phyloP scores from a whole-genome alignment of 2,888 invertebrate species.

The Cheilosia variabilis region DNA sequence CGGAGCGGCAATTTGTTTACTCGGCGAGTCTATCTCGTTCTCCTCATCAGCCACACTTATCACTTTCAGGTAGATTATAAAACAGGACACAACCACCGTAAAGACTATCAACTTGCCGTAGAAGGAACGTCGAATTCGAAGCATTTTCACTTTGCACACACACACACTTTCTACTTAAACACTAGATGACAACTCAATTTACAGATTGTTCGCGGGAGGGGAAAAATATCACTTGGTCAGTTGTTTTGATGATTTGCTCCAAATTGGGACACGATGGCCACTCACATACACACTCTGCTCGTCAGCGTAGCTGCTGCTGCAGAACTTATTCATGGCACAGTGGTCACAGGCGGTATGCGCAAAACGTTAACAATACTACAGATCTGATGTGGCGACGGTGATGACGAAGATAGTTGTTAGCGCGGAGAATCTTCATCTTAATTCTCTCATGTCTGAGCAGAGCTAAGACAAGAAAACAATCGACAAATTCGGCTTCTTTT shows the following conservation, averaged over 20 bases:
- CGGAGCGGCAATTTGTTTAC: slow-evolving; percentile 56
- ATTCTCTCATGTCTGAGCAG: slow-evolving; percentile 58
- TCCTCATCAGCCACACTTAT: slow-evolving; percentile 31
- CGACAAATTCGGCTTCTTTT: slow-evolving; percentile 44
- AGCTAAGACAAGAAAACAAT: neutral
- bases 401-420: slow-evolving; percentile 31
- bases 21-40: slow-evolving; percentile 20
- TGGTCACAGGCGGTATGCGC: slow-evolving; percentile 45
- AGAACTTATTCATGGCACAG: slow-evolving; percentile 68
- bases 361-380: slow-evolving; percentile 33
- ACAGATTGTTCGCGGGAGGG: slow-evolving; percentile 40
- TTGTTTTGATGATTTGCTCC: slow-evolving; percentile 63
- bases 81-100: slow-evolving; percentile 80
- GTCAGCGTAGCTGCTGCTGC: slow-evolving; percentile 28
- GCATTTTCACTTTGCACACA: slow-evolving; percentile 78
- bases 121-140: slow-evolving; percentile 82
- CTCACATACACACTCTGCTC: slow-evolving; percentile 45
- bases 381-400: slow-evolving; percentile 46
- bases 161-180: slow-evolving; percentile 52
- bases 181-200: slow-evolving; percentile 35
- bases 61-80: slow-evolving; percentile 82
- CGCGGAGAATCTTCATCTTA: slow-evolving; percentile 60
- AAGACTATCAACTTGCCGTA: slow-evolving; percentile 82
- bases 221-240: slow-evolving; percentile 57
- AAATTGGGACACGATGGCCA: slow-evolving; percentile 49